Evolutionary conservation across 2,888 invertebrate genomes (phyloP).

Genomic region (Rhimphoctona megacephalus): DNA sequence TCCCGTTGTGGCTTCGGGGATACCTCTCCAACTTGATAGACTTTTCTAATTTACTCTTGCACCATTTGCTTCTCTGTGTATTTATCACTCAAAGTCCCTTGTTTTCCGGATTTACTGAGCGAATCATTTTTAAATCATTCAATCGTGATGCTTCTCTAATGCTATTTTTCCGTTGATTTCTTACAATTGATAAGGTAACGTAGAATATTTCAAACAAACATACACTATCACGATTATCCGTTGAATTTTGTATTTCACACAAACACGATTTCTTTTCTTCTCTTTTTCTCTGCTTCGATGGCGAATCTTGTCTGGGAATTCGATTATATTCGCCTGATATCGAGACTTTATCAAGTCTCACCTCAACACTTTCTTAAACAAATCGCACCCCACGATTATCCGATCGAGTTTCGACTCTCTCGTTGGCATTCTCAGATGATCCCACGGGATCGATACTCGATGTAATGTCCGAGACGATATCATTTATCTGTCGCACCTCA

Average conservation of each 20-base stretch:
- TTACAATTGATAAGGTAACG: neutral
- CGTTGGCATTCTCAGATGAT: slow-evolving; percentile 71
- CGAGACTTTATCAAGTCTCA: slow-evolving; percentile 66
- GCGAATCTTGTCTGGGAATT: neutral
- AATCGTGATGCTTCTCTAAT: neutral
- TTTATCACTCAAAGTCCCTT: slow-evolving; percentile 24
- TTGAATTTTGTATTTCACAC: neutral
- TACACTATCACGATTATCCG: neutral
- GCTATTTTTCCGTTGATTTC: neutral
- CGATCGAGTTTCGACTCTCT: slow-evolving; percentile 64
- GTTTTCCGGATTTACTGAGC: neutral
- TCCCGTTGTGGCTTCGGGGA: neutral
- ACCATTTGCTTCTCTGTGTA: neutral
- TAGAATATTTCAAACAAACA: neutral
- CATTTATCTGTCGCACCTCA: slow-evolving; percentile 61
- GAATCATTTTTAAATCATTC: slow-evolving; percentile 23
- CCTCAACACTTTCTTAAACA: slow-evolving; percentile 77
- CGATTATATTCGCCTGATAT: slow-evolving; percentile 8
- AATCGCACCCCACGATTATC: slow-evolving; percentile 74
- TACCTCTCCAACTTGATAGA: neutral
- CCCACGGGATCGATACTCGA: slow-evolving; percentile 48
- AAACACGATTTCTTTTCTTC: neutral
- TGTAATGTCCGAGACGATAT: slow-evolving; percentile 52
- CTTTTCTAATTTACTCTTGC: slow-evolving; percentile 3
- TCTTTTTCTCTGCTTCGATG: neutral